phyloP scores from a whole-genome alignment of 2,888 invertebrate species.

The Napeogenes sylphis region DNA sequence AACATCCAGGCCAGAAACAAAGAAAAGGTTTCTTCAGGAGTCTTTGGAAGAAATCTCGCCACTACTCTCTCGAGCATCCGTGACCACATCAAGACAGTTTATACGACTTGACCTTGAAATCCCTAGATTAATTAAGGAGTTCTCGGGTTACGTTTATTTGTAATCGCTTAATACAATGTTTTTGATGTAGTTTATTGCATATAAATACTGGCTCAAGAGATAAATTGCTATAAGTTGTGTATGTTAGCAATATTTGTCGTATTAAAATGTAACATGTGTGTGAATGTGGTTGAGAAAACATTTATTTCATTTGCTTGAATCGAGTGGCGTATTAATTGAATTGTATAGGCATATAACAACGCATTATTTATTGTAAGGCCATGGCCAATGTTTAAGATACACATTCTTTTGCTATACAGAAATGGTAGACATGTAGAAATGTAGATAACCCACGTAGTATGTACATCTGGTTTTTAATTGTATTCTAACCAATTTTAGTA shows the following conservation, averaged over 20 bases:
- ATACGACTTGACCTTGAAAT: conserved; percentile 34
- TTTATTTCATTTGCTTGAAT: conserved; percentile 25
- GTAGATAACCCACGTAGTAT: conserved; percentile 68
- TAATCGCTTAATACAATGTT: conserved; percentile 6
- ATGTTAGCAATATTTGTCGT: conserved; percentile 24
- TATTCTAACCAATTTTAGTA: conserved; percentile 24
- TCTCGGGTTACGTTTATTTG: conserved; percentile 1
- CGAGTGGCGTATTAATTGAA: conserved; percentile 15
- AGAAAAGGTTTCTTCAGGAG: conserved; percentile 93
- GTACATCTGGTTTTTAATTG: conserved; percentile 34
- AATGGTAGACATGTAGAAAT: conserved; percentile 65
- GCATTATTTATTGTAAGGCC: conserved; percentile 64
- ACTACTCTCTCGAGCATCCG: conserved; percentile 92
- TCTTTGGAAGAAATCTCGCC: conserved; percentile 92
- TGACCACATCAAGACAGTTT: conserved; percentile 61
- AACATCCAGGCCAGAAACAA: conserved; percentile 83
- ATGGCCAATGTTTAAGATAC: conserved; percentile 49
- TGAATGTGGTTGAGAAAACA: conserved; percentile 37
- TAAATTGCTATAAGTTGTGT: conserved; percentile 15
- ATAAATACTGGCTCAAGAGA: conserved; percentile 18
- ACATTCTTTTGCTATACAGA: conserved; percentile 41
- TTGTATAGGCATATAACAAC: conserved; percentile 44
- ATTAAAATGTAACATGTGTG: conserved; percentile 31
- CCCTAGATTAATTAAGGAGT: conserved; percentile 28
- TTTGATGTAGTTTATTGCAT: conserved; percentile 13